Evolutionary conservation across 2,888 invertebrate species (phyloP).

Genomic region (Magallana nippona): DNA sequence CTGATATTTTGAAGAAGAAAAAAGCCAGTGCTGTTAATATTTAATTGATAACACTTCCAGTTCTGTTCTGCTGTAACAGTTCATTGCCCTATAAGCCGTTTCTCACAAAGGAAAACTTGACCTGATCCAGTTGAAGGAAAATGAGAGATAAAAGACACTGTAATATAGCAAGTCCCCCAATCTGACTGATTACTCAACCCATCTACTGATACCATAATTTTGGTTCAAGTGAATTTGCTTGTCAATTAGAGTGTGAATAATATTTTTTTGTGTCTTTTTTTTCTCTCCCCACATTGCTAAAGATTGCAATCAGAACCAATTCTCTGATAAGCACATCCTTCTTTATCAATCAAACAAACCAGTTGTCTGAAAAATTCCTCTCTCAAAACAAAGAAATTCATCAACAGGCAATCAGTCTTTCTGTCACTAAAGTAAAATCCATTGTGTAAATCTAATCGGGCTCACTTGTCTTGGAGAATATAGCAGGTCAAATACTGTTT

Average conservation of each 20-base stretch:
- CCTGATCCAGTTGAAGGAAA: too few relatives aligned
- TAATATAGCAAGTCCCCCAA: background rate
- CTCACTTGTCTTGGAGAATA: background rate
- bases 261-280: too few relatives aligned
- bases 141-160: background rate
- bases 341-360: slow-evolving; percentile 15
- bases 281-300: background rate
- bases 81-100: too few relatives aligned
- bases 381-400: slow-evolving; percentile 17
- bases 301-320: slow-evolving; percentile 7
- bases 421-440: background rate
- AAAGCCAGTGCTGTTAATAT: too few relatives aligned
- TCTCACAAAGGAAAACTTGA: too few relatives aligned
- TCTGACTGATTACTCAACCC: background rate
- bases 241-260: too few relatives aligned
- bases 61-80: too few relatives aligned
- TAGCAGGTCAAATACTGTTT: background rate
- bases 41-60: too few relatives aligned
- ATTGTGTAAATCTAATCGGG: background rate
- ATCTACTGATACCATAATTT: too few relatives aligned
- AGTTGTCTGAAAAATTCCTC: slow-evolving; percentile 3
- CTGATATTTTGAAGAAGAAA: too few relatives aligned
- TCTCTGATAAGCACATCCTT: background rate
- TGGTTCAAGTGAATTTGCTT: too few relatives aligned
- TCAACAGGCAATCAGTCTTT: slow-evolving; percentile 30